Percentiles rank a stretch among this genome's conserved stretches.
These are phyloP conservation scores for Cynopterus sphinx DNA, from an alignment of 2,797 vertebrate species.

Conservation along the genomic window DNA sequence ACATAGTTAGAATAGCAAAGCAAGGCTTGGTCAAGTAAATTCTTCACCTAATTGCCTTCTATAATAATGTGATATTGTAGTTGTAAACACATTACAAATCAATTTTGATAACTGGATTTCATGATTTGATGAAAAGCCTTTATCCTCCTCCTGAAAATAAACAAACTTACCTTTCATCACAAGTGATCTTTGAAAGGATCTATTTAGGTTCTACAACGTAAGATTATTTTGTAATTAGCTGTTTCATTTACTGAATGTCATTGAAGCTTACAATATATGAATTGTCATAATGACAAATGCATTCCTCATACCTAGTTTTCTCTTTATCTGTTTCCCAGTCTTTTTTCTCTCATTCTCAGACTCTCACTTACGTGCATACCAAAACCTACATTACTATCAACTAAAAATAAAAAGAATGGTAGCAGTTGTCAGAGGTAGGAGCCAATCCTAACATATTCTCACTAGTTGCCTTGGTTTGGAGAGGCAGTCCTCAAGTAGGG, in stretches of 20 bases:
- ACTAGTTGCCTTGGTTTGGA: not conserved
- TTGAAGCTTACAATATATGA: constrained; percentile 39
- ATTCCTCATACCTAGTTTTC: not conserved
- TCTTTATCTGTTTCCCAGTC: constrained; percentile 33
- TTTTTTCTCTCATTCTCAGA: not conserved
- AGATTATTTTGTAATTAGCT: constrained; percentile 32
- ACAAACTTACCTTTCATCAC: constrained; percentile 22
- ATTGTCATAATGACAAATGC: constrained; percentile 34
- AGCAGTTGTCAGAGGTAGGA: not conserved
- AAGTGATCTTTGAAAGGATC: constrained; percentile 34
- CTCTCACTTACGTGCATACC: not conserved
- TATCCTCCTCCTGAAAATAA: constrained; percentile 37
- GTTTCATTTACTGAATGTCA: constrained; percentile 30
- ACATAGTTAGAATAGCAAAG: constrained; percentile 54
- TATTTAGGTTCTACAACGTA: not conserved
- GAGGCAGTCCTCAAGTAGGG: not conserved
- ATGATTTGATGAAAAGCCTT: constrained; percentile 40
- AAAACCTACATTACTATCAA: not conserved
- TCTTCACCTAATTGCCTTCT: constrained; percentile 59
- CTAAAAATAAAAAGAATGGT: not conserved
- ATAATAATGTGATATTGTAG: not conserved
- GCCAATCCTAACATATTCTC: not conserved
- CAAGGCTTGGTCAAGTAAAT: constrained; percentile 60
- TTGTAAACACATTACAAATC: constrained; percentile 21
- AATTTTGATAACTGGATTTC: constrained; percentile 48